Percentiles rank a stretch among this genome's conserved stretches.
Evolutionary conservation across 2,888 invertebrate species (phyloP).

Genomic region (Germaria angustata): DNA sequence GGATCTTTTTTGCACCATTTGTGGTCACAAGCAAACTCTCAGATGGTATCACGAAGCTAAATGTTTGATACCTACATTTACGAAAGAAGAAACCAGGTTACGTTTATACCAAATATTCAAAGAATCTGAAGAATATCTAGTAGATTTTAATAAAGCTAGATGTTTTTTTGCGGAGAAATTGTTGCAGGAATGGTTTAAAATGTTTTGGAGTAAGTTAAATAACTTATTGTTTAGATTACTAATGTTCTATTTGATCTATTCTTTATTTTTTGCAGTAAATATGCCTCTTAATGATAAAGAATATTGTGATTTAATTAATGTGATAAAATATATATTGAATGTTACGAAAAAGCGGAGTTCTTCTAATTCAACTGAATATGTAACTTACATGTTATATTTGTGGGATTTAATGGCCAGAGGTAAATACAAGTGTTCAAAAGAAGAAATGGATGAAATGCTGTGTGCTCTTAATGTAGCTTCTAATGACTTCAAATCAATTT

Average conservation of each 20-base stretch:
- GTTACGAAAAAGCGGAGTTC: slow-evolving; percentile 65
- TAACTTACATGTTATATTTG: slow-evolving; percentile 69
- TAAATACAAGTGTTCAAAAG: slow-evolving; percentile 64
- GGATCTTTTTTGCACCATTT: slow-evolving; percentile 59
- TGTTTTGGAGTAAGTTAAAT: slow-evolving; percentile 59
- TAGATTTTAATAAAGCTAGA: slow-evolving; percentile 68
- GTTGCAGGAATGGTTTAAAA: slow-evolving; percentile 30
- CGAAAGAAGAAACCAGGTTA: slow-evolving; percentile 35
- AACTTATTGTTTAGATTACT: not conserved
- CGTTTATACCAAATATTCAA: slow-evolving; percentile 67
- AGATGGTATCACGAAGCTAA: slow-evolving; percentile 65
- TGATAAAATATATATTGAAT: slow-evolving; percentile 67
- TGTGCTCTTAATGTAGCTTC: slow-evolving; percentile 65
- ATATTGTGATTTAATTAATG: slow-evolving; percentile 65
- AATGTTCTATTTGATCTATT: slow-evolving; percentile 28
- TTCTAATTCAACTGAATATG: slow-evolving; percentile 68
- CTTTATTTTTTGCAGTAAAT: slow-evolving; percentile 64
- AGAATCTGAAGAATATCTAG: slow-evolving; percentile 62
- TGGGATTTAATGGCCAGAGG: slow-evolving; percentile 73
- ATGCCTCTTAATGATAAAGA: slow-evolving; percentile 65
- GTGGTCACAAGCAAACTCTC: slow-evolving; percentile 65
- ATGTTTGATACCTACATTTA: slow-evolving; percentile 36
- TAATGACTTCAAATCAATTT: slow-evolving; percentile 68
- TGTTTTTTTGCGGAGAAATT: slow-evolving; percentile 54
- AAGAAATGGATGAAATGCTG: slow-evolving; percentile 64